Conservation (phyloP, 1,140 invertebrate genomes). For the Leucophenga varia region DNA sequence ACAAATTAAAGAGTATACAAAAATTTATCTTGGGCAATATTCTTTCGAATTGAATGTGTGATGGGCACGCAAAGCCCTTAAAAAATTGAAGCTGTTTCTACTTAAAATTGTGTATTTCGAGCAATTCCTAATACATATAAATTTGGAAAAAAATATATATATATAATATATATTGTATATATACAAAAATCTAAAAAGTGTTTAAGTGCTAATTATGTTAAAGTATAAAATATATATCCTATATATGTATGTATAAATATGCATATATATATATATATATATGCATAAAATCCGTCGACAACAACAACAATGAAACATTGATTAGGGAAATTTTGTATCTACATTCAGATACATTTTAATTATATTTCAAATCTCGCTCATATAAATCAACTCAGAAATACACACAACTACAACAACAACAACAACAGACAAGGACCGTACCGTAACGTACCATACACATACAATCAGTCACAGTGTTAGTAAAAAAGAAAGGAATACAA, state of each 20-base stretch:
- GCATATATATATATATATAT: constrained; percentile 3
- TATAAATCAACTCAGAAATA: constrained; percentile 11
- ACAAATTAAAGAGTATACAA: no score
- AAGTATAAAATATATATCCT: not conserved
- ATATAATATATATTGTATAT: not conserved
- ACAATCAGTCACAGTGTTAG: no score
- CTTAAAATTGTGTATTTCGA: not conserved
- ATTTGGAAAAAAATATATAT: no score
- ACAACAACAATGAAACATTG: constrained; percentile 3
- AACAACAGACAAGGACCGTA: no score
- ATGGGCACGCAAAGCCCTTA: no score
- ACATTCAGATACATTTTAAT: constrained; percentile 7
- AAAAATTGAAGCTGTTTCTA: no score
- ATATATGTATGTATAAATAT: not conserved
- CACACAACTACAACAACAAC: no score
- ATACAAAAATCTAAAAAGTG: not conserved
- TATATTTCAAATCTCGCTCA: constrained; percentile 10
- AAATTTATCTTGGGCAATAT: no score
- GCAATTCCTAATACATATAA: not conserved
- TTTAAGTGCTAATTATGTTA: not conserved
- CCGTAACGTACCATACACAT: no score
- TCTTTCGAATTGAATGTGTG: no score
- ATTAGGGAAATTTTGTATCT: constrained; percentile 19
- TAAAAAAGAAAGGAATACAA: no score
- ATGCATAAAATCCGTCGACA: constrained; percentile 3